phyloP scores from a whole-genome alignment of 2,888 invertebrate species.

The Drosophila silvestris region DNA sequence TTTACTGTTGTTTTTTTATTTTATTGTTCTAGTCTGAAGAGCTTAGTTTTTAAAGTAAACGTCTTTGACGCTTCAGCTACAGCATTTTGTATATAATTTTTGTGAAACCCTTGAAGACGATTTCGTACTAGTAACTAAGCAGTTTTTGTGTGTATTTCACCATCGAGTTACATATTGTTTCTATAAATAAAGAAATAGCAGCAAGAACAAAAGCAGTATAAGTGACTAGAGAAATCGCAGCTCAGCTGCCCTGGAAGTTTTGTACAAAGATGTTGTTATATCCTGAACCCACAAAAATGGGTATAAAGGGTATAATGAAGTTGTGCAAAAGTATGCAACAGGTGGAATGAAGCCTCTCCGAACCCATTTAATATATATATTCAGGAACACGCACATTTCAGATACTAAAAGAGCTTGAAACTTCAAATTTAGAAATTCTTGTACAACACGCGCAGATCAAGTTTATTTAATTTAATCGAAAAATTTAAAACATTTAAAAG shows the following conservation, averaged over 20 bases:
- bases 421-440: background rate
- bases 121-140: background rate
- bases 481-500: too few species aligned
- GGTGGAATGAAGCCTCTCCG: background rate
- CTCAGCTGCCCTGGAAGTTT: conserved; percentile 61
- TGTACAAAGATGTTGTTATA: conserved; percentile 29
- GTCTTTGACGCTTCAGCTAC: background rate
- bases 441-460: background rate
- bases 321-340: background rate
- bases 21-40: background rate
- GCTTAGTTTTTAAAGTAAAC: background rate
- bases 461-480: background rate
- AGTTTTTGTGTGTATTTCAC: conserved; percentile 32
- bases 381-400: too few species aligned
- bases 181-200: conserved; percentile 1
- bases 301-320: background rate
- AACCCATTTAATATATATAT: background rate
- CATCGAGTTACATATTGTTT: conserved; percentile 28
- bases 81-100: conserved; percentile 3
- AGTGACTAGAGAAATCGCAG: conserved; percentile 9
- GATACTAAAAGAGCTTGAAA: background rate
- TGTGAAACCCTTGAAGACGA: conserved; percentile 9
- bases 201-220: conserved; percentile 9
- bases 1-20: background rate
- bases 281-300: background rate